Evolutionary conservation across 2,888 invertebrate genomes (phyloP).

Genomic region (Branchellion lobata): DNA sequence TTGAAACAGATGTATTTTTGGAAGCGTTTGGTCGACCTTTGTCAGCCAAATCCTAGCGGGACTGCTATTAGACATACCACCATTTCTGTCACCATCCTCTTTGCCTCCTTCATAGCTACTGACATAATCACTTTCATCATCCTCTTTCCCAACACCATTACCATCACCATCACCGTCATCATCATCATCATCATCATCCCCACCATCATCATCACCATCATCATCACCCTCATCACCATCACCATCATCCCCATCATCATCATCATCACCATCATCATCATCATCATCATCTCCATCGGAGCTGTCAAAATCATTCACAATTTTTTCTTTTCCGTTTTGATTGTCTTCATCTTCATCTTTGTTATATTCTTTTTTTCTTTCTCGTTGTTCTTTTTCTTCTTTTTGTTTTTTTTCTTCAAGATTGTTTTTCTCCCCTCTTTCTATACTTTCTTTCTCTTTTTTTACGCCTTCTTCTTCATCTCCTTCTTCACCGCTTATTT

Average conservation of each 20-base stretch:
- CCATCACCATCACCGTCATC: not conserved
- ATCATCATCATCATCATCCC: not conserved
- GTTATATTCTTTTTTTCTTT: too few species aligned
- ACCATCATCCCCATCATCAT: not conserved
- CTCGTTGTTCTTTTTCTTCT: too few species aligned
- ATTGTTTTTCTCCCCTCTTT: too few species aligned
- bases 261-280: constrained; percentile 4
- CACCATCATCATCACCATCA: not conserved
- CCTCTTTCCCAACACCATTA: not conserved
- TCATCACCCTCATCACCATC: not conserved
- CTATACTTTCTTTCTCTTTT: too few species aligned
- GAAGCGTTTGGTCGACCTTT: too few species aligned
- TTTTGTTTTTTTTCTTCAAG: too few species aligned
- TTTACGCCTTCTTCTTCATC: too few species aligned
- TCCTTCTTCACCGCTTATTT: too few species aligned
- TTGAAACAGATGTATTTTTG: too few species aligned
- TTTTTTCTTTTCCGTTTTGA: too few species aligned
- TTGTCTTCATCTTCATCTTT: too few species aligned
- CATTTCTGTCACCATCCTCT: not conserved
- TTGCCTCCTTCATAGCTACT: not conserved
- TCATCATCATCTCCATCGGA: not conserved
- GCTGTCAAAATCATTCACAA: not conserved
- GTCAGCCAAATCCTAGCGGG: too few species aligned
- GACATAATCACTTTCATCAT: not conserved
- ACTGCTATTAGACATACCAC: not conserved